Conservation (phyloP, 2,888 invertebrate genomes). For the Blastobasis adustella region DNA sequence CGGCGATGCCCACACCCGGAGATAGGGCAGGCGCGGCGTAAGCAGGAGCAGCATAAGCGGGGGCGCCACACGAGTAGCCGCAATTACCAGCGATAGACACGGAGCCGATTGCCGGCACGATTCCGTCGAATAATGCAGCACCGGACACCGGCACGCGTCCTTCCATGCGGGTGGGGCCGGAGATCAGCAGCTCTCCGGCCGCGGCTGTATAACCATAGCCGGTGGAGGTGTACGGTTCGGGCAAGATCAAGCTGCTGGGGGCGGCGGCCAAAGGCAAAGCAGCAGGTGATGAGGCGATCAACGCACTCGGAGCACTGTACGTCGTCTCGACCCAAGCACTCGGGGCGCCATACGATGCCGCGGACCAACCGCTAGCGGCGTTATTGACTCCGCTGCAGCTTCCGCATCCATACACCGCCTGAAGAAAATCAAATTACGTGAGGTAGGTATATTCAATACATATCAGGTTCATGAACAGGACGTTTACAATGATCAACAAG, state of each 20-base stretch:
- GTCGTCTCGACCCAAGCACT: too few species aligned
- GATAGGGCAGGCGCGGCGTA: too few species aligned
- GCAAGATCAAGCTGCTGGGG: neutral
- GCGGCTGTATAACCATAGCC: slow-evolving; percentile 25
- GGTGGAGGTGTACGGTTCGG: slow-evolving; percentile 9
- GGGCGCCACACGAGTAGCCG: too few species aligned
- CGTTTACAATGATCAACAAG: too few species aligned
- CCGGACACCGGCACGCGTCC: slow-evolving; percentile 31
- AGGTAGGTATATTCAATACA: too few species aligned
- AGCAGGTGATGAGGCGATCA: too few species aligned
- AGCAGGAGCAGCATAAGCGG: too few species aligned
- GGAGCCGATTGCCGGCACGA: slow-evolving; percentile 20
- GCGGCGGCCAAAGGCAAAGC: neutral
- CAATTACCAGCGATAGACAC: slow-evolving; percentile 27
- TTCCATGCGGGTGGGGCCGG: slow-evolving; percentile 23
- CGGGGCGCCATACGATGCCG: too few species aligned
- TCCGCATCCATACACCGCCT: too few species aligned
- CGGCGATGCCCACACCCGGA: too few species aligned
- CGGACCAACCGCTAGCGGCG: neutral
- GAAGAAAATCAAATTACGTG: too few species aligned
- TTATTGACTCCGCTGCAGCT: neutral
- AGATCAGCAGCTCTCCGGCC: slow-evolving; percentile 24
- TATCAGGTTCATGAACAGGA: too few species aligned
- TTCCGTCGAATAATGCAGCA: slow-evolving; percentile 22
- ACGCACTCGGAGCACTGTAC: neutral